Evolutionary conservation across 1,140 invertebrate genomes (phyloP).

Genomic region (Scaptomyza pallida): DNA sequence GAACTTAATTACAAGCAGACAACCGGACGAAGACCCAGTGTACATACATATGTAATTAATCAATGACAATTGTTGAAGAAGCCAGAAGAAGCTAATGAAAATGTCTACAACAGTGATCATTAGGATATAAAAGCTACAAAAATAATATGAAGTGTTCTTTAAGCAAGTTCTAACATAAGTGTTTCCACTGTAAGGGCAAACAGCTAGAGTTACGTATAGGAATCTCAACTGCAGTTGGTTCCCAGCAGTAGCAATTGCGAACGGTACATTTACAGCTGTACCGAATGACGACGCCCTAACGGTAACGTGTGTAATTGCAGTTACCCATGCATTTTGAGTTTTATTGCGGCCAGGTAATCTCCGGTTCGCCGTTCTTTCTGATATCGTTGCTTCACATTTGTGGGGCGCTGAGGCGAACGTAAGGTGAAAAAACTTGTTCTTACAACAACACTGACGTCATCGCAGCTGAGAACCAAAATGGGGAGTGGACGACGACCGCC

Average conservation of each 20-base stretch:
- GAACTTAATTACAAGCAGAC: slow-evolving; percentile 68
- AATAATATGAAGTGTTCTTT: too few relatives aligned
- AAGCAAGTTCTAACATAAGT: too few relatives aligned
- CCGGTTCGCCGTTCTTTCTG: slow-evolving; percentile 27
- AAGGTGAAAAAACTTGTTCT: slow-evolving; percentile 66
- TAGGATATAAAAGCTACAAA: neutral
- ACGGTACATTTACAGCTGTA: slow-evolving; percentile 65
- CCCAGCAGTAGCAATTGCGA: slow-evolving; percentile 28
- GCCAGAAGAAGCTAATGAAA: slow-evolving; percentile 16
- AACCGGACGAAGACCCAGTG: slow-evolving; percentile 40
- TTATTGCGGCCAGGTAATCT: slow-evolving; percentile 61
- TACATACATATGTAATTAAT: too few relatives aligned
- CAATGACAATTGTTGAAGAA: slow-evolving; percentile 48
- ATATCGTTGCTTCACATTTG: slow-evolving; percentile 22
- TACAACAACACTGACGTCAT: slow-evolving; percentile 81
- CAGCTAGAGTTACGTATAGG: slow-evolving; percentile 20
- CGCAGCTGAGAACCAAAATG: slow-evolving; percentile 75
- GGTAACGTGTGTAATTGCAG: slow-evolving; percentile 77
- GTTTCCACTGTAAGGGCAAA: neutral
- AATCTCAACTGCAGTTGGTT: slow-evolving; percentile 24
- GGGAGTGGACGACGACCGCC: slow-evolving; percentile 70
- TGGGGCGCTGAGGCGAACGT: slow-evolving; percentile 4
- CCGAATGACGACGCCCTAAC: slow-evolving; percentile 61
- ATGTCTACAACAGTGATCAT: slow-evolving; percentile 15
- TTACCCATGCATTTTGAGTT: slow-evolving; percentile 69